These are phyloP conservation scores for Coenonympha glycerion DNA, from an alignment of 2,888 invertebrate genomes.

Conservation along the genomic window DNA sequence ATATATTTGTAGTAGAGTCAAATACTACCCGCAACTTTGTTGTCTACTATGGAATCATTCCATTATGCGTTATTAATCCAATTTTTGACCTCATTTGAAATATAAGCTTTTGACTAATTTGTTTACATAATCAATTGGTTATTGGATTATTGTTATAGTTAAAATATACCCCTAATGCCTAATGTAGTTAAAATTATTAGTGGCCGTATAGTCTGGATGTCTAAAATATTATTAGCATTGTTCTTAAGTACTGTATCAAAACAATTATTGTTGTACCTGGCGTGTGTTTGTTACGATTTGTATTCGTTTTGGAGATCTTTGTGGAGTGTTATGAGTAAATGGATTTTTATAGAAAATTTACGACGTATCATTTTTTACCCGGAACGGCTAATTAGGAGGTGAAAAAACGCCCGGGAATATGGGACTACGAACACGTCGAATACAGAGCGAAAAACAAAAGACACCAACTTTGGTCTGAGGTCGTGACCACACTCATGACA, in stretches of 20 bases:
- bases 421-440: slow-evolving; percentile 56
- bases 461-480: slow-evolving; percentile 55
- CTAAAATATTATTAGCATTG: slow-evolving; percentile 26
- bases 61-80: background rate
- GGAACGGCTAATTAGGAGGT: slow-evolving; percentile 62
- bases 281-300: slow-evolving; percentile 54
- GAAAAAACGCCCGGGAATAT: slow-evolving; percentile 60
- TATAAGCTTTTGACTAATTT: no score
- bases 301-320: slow-evolving; percentile 59
- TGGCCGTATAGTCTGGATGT: slow-evolving; percentile 27
- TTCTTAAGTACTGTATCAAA: slow-evolving; percentile 27
- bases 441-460: slow-evolving; percentile 52
- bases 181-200: slow-evolving; percentile 13
- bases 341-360: slow-evolving; percentile 45
- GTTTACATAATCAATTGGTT: no score
- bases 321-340: slow-evolving; percentile 64
- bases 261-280: slow-evolving; percentile 53
- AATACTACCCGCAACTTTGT: background rate
- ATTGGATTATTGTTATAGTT: no score
- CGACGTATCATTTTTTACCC: background rate
- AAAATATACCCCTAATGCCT: slow-evolving; percentile 12
- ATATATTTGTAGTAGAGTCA: background rate
- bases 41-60: background rate
- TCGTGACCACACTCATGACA: slow-evolving; percentile 57
- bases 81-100: no score